Conservation (phyloP, 2,797 vertebrate genomes). For the Anas bahamensis region DNA sequence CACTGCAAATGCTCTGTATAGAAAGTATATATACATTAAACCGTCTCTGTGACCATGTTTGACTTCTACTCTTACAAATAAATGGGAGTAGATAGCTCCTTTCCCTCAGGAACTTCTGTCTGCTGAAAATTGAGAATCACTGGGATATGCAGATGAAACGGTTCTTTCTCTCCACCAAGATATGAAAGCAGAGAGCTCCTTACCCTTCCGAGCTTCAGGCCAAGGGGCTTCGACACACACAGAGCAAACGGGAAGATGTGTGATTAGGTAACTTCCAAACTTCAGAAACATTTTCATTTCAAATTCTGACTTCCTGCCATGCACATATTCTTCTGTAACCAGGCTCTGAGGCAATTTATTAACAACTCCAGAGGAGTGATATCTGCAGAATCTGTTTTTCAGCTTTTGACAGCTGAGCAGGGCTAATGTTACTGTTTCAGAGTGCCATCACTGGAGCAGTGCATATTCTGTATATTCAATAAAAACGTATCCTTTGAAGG, state of each 20-base stretch:
- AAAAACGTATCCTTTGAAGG: neutral
- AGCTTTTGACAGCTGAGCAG: conserved; percentile 7
- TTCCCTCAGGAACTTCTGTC: neutral
- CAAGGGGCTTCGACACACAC: neutral
- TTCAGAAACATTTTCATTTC: conserved; percentile 28
- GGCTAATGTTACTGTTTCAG: conserved; percentile 9
- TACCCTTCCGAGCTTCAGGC: neutral
- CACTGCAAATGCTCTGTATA: neutral
- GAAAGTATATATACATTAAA: neutral
- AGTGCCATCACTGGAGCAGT: neutral
- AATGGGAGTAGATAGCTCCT: neutral
- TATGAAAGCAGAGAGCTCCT: neutral
- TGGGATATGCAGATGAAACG: conserved; percentile 16
- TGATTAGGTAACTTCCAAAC: conserved; percentile 14
- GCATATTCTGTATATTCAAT: neutral
- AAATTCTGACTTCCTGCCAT: conserved; percentile 40
- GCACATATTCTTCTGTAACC: neutral
- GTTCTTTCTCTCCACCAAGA: neutral
- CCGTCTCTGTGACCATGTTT: neutral
- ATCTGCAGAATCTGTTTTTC: conserved; percentile 29
- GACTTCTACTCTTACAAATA: conserved; percentile 6
- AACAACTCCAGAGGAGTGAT: conserved; percentile 28
- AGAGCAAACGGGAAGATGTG: neutral
- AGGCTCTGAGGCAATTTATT: conserved; percentile 26
- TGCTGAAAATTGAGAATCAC: neutral